These are phyloP conservation scores for Sylvia borin DNA, from an alignment of 2,797 vertebrate genomes.

Conservation along the genomic window DNA sequence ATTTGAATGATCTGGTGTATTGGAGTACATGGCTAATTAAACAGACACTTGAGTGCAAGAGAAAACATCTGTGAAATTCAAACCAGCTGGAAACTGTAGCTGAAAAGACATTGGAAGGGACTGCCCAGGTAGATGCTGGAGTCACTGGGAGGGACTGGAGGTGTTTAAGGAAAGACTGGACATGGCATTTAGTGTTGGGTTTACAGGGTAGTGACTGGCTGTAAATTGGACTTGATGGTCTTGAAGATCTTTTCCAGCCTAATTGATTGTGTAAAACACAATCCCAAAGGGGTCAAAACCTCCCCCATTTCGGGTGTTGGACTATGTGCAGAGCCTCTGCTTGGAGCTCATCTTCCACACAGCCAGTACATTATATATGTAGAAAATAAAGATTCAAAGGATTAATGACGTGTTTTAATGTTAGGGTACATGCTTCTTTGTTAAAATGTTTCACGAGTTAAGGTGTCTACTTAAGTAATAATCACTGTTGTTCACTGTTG, in stretches of 20 bases:
- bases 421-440: too few species aligned
- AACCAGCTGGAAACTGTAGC: neutral
- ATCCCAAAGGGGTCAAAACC: neutral
- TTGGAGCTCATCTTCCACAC: too few species aligned
- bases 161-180: neutral
- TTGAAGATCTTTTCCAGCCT: neutral
- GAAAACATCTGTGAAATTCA: neutral
- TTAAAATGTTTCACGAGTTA: too few species aligned
- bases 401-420: too few species aligned
- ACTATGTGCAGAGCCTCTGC: accelerated
- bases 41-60: too few species aligned
- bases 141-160: neutral
- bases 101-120: neutral
- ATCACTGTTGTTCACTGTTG: too few species aligned
- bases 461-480: too few species aligned
- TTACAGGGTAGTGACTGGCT: neutral
- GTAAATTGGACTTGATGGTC: neutral
- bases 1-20: neutral
- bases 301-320: neutral
- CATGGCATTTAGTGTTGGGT: neutral
- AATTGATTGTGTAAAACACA: accelerated
- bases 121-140: neutral
- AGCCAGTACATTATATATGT: accelerated
- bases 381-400: too few species aligned
- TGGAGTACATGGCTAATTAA: neutral